phyloP scores from a whole-genome alignment of 1,140 invertebrate genomes.

The Dendrolimus kikuchii region DNA sequence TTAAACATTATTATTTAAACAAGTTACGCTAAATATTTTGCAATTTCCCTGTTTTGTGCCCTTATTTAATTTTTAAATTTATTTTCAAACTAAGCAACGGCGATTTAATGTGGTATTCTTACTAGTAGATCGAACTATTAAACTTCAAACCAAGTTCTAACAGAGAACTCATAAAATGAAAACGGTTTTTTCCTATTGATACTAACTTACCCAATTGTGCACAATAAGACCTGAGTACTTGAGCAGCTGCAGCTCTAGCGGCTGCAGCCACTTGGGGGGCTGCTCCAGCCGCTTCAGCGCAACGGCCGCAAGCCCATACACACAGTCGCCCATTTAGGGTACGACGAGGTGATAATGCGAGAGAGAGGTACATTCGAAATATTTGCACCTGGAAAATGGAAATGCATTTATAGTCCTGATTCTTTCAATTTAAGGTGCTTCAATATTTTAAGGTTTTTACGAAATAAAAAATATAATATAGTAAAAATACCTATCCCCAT shows the following conservation, averaged over 20 bases:
- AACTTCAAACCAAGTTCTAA: no score
- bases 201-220: constrained; percentile 78
- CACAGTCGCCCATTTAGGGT: constrained; percentile 88
- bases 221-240: constrained; percentile 86
- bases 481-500: no score
- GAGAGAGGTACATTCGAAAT: constrained; percentile 83
- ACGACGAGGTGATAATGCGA: constrained; percentile 86
- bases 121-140: no score
- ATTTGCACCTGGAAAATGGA: constrained; percentile 64
- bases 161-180: not conserved
- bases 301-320: constrained; percentile 82
- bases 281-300: constrained; percentile 75
- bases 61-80: no score
- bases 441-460: no score
- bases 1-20: no score
- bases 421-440: no score
- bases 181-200: constrained; percentile 1
- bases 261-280: constrained; percentile 84
- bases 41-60: no score
- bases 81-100: no score
- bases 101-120: no score
- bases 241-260: constrained; percentile 86
- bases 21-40: no score
- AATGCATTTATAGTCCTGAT: not conserved
- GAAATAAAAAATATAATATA: no score